Evolutionary conservation across 2,888 invertebrate genomes (phyloP), one percentile per base, ranked within the genome.

Genomic region (Pecten maximus): DNA sequence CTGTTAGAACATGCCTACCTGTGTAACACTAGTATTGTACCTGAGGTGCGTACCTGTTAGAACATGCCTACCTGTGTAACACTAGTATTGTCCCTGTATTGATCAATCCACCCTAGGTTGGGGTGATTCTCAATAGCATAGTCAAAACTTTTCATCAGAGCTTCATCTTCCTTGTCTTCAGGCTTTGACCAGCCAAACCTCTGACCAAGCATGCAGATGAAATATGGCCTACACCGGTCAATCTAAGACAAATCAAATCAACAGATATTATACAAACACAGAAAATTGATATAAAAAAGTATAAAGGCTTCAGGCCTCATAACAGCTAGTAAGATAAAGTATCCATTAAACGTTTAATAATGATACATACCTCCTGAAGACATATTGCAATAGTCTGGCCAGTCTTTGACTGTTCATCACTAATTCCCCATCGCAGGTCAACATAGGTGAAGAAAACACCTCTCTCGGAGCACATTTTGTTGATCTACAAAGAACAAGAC

Each of bases 341-440:
- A n/a, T n/a, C n/a, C n/a, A n/a, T n/a, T n/a, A n/a, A n/a, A n/a
- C n/a, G n/a, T n/a, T n/a, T n/a, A n/a, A n/a, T n/a, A n/a, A n/a
- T 12, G 4, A 44, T 23, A 60, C 89, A 90, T 89, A 96, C 95
- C 95, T 95, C 95, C 91, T 95, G 94, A 16, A 96, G 91, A 92
- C 96, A 96, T 44, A 95, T 95, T 16, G 95, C 93, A 8, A 96
- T 94, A 0, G 96, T 95, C 92, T 95, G 93, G n/a, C 95, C 95
- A 90, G 93, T 93, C 40, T 91, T 91, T 10, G 95, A 94, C 89
- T 95, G 95, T 88, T 95, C 94, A 86, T 94, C 92, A 0, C 94
- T 94, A 40, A 96, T 96, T 40, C 95, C 95, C 95, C 95, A 95
- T 87, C 95, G 90, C 74, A 95, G 92, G 89, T 95, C 95, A 12